Evolutionary conservation across 2,113 vertebrate genomes (phyloP).

Genomic region (Tragelaphus scriptus): DNA sequence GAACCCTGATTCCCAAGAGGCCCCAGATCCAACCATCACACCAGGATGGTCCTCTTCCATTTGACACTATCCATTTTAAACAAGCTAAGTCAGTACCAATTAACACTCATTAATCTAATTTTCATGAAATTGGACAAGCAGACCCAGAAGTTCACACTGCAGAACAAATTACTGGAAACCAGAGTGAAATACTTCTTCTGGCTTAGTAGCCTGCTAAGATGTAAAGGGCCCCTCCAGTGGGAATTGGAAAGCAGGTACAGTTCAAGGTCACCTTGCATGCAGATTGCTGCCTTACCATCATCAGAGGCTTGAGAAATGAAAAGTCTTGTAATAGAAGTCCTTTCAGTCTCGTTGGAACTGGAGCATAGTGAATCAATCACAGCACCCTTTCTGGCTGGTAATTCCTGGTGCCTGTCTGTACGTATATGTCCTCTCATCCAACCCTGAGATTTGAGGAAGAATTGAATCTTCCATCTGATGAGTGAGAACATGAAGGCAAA

Average conservation of each 20-base stretch:
- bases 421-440: background rate
- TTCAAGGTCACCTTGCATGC: background rate
- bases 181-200: background rate
- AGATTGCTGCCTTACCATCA: background rate
- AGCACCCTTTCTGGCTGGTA: background rate
- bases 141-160: slow-evolving; percentile 23
- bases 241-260: background rate
- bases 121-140: slow-evolving; percentile 26
- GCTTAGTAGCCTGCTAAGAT: background rate
- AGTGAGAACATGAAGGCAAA: background rate
- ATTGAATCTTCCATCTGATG: background rate
- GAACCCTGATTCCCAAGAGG: background rate
- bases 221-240: background rate
- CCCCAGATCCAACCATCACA: background rate
- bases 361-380: background rate
- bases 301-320: background rate
- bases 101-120: slow-evolving; percentile 47
- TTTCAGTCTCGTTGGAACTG: no score
- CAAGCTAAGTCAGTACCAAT: slow-evolving; percentile 4
- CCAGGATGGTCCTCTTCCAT: background rate
- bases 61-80: background rate
- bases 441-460: background rate
- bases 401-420: background rate
- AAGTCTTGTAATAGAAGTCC: no score
- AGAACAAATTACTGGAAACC: slow-evolving; percentile 17